Evolutionary conservation across 2,797 vertebrate genomes (phyloP).

Genomic region (Melanogrammus aeglefinus): DNA sequence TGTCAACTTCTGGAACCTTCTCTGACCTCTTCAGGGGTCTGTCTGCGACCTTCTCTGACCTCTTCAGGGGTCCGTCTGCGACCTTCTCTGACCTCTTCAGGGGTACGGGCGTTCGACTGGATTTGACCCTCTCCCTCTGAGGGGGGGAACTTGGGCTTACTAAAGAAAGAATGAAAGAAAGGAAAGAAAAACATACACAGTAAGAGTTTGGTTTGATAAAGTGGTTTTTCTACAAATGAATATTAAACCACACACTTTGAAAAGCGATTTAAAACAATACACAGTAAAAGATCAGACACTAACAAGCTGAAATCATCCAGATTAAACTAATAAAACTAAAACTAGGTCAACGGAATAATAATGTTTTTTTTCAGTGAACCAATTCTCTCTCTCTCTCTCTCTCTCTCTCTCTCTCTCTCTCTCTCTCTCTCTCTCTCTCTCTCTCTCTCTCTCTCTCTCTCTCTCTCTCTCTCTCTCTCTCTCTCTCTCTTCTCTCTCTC

Average conservation of each 20-base stretch:
- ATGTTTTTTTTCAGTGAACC: too few species aligned
- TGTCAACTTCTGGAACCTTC: background rate
- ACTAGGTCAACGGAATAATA: too few species aligned
- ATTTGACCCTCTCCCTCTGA: background rate
- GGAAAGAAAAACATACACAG: background rate
- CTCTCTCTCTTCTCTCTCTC: too few species aligned
- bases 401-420: too few species aligned
- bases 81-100: too few species aligned
- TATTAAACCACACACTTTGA: background rate
- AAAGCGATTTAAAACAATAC: too few species aligned
- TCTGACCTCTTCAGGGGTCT: background rate
- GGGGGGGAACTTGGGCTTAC: background rate
- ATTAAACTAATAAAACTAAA: background rate
- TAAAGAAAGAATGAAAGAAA: background rate
- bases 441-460: too few species aligned
- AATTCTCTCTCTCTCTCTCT: too few species aligned
- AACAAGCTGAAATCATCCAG: background rate
- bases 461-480: too few species aligned
- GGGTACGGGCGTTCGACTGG: background rate
- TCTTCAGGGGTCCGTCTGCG: too few species aligned
- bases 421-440: too few species aligned
- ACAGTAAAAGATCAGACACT: background rate
- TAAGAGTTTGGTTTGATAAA: background rate
- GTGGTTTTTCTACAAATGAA: background rate
- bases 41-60: too few species aligned